Percentiles rank a stretch among this genome's conserved stretches.
Evolutionary conservation across 1,140 invertebrate genomes (phyloP).

Genomic region (Drosophila pectinifera): DNA sequence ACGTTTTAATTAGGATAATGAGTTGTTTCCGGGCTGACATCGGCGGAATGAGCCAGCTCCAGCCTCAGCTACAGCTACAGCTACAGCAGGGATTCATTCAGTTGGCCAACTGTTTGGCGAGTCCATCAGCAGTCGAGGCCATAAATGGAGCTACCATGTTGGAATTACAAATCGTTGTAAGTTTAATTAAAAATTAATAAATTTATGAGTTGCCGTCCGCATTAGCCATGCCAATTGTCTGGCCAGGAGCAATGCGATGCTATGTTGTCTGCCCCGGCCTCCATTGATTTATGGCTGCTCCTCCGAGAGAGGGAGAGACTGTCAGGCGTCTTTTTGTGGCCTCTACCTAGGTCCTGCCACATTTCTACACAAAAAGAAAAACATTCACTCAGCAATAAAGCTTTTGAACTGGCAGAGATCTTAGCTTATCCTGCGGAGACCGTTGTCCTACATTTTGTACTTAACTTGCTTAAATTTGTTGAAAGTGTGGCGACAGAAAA

Average conservation of each 20-base stretch:
- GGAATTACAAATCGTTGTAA: constrained; percentile 81
- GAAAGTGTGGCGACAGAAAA: constrained; percentile 3
- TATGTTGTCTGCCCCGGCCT: constrained; percentile 21
- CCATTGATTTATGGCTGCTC: constrained; percentile 57
- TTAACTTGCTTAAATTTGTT: too few relatives aligned
- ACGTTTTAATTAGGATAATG: constrained; percentile 85
- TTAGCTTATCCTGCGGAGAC: too few relatives aligned
- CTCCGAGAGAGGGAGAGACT: constrained; percentile 50
- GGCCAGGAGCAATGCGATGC: constrained; percentile 54
- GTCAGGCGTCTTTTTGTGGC: constrained; percentile 27
- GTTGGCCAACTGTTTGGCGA: constrained; percentile 30
- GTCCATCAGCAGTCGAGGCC: constrained; percentile 47
- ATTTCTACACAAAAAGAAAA: not conserved
- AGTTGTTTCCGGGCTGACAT: constrained; percentile 80
- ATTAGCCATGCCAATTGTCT: constrained; percentile 81
- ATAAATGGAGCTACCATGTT: constrained; percentile 68
- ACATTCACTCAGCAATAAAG: too few relatives aligned
- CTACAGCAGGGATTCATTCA: constrained; percentile 42
- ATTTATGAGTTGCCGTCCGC: constrained; percentile 80
- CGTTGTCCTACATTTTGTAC: too few relatives aligned
- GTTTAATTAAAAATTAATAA: constrained; percentile 84
- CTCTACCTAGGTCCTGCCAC: constrained; percentile 4
- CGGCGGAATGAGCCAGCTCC: constrained; percentile 17
- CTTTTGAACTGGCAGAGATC: too few relatives aligned
- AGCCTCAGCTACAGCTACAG: constrained; percentile 2